phyloP scores from a whole-genome alignment of 2,797 vertebrate genomes.

The Catamblyrhynchus diadema region DNA sequence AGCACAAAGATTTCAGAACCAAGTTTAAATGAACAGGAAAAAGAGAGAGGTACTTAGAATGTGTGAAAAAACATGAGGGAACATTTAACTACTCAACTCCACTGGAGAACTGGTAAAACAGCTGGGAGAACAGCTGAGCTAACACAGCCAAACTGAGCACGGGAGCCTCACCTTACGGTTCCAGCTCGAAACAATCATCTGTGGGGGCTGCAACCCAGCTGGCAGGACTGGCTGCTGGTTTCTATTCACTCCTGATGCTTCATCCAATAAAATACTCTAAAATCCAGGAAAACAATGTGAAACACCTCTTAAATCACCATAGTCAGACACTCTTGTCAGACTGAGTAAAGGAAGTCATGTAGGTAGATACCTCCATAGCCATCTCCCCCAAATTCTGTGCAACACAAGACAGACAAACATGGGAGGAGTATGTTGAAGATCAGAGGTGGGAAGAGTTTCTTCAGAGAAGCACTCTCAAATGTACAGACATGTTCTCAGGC shows the following conservation, averaged over 20 bases:
- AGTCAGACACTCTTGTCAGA: background rate
- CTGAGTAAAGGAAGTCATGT: background rate
- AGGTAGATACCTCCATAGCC: background rate
- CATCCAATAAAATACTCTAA: conserved; percentile 92
- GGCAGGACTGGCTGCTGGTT: conserved; percentile 92
- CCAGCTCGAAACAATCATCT: conserved; percentile 95
- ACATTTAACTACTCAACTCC: background rate
- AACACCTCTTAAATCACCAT: background rate
- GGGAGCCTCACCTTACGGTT: conserved; percentile 88
- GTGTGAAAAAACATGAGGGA: background rate
- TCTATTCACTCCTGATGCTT: conserved; percentile 90
- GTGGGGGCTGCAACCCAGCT: conserved; percentile 87
- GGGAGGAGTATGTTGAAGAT: background rate
- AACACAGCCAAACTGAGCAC: background rate
- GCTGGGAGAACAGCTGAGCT: background rate
- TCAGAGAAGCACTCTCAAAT: background rate
- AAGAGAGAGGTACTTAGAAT: background rate
- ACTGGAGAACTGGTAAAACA: background rate
- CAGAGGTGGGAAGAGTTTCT: background rate
- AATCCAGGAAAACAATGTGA: background rate
- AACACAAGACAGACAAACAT: background rate
- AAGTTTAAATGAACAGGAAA: background rate
- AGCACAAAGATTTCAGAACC: background rate
- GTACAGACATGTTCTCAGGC: background rate
- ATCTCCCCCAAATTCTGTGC: background rate